Percentiles rank a stretch among this genome's conserved stretches.
phyloP scores from a whole-genome alignment of 1,140 invertebrate genomes.

The Lithobius niger region DNA sequence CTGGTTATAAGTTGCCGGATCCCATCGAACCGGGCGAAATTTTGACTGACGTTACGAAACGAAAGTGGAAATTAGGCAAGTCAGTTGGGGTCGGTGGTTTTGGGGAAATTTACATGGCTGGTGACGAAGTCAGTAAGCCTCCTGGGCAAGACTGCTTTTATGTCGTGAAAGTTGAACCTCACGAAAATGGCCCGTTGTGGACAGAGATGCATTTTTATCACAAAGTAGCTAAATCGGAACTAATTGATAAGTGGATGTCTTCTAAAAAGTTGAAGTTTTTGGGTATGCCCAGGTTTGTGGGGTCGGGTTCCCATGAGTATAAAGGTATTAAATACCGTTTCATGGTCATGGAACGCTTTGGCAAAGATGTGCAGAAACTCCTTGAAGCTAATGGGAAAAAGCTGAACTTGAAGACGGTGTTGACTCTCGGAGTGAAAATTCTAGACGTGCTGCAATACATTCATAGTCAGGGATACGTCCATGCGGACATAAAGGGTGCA shows the following conservation, averaged over 20 bases:
- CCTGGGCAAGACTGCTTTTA: too few relatives aligned
- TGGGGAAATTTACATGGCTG: slow-evolving; percentile 89
- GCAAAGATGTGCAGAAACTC: slow-evolving; percentile 74
- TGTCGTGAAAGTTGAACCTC: too few relatives aligned
- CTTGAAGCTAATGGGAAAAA: slow-evolving; percentile 47
- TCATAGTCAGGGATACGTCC: slow-evolving; percentile 75
- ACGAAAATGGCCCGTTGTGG: slow-evolving; percentile 84
- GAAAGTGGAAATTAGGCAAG: slow-evolving; percentile 73
- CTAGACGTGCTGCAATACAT: slow-evolving; percentile 76
- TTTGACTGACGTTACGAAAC: slow-evolving; percentile 61
- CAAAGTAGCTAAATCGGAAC: slow-evolving; percentile 55
- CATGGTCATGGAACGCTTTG: slow-evolving; percentile 78
- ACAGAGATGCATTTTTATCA: slow-evolving; percentile 91
- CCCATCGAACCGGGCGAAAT: slow-evolving; percentile 60
- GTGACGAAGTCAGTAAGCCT: too few relatives aligned
- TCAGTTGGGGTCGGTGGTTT: slow-evolving; percentile 83
- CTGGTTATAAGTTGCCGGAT: slow-evolving; percentile 35
- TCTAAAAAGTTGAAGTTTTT: slow-evolving; percentile 51
- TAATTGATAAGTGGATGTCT: slow-evolving; percentile 58
- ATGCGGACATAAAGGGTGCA: slow-evolving; percentile 87
- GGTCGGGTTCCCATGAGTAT: slow-evolving; percentile 60
- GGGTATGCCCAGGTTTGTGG: slow-evolving; percentile 76
- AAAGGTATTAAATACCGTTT: slow-evolving; percentile 66
- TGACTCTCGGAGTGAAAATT: slow-evolving; percentile 68
- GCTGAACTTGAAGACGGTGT: slow-evolving; percentile 61